phyloP scores from a whole-genome alignment of 2,797 vertebrate species.

The Eulemur mongoz region DNA sequence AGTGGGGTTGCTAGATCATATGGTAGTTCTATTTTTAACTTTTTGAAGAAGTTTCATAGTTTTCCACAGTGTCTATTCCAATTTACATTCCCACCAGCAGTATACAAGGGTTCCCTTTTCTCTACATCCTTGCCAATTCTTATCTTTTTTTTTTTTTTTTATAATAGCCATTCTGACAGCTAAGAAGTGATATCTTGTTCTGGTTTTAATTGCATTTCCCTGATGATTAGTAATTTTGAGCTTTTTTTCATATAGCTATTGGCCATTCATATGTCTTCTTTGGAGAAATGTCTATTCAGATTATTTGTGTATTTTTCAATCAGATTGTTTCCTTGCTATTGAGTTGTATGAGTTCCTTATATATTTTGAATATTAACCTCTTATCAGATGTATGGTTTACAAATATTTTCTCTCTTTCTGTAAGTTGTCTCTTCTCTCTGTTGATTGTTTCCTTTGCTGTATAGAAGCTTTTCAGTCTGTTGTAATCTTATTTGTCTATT shows the following conservation, averaged over 20 bases:
- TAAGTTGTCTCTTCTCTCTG: background rate
- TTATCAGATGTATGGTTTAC: background rate
- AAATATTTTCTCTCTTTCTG: background rate
- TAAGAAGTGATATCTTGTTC: background rate
- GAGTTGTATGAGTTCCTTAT: background rate
- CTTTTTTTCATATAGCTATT: background rate
- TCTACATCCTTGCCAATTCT: background rate
- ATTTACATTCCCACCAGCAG: background rate
- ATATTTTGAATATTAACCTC: background rate
- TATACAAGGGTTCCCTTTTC: background rate
- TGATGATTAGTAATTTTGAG: background rate
- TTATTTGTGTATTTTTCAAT: background rate
- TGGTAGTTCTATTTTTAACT: background rate
- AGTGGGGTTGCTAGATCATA: background rate
- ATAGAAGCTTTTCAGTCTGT: background rate
- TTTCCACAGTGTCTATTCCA: background rate
- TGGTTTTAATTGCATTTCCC: background rate
- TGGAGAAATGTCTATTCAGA: background rate
- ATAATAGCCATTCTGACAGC: background rate
- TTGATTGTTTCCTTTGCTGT: background rate
- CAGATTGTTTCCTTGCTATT: background rate
- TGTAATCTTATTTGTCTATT: background rate
- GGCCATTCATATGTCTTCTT: background rate
- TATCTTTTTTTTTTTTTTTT: background rate
- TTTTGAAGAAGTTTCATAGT: background rate